Evolutionary conservation across 2,797 vertebrate genomes (phyloP).

Genomic region (Gymnoscopelus microlampas): DNA sequence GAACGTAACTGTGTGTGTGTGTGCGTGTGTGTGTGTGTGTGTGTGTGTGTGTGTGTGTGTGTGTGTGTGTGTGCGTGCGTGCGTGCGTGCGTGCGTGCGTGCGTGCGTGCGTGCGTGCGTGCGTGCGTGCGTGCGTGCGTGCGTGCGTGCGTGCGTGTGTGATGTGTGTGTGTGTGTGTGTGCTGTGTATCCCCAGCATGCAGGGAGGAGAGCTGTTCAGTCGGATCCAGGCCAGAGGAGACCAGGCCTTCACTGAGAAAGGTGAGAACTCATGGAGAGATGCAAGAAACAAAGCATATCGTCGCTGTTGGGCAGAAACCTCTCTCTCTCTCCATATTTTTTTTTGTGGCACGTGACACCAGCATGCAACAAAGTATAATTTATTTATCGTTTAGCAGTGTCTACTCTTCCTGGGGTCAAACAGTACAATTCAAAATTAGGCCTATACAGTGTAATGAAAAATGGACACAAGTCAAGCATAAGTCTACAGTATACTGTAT

Average conservation of each 20-base stretch:
- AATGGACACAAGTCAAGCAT: no score
- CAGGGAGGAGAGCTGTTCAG: constrained; percentile 97
- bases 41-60: constrained; percentile 13
- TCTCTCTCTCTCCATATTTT: no score
- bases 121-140: constrained; percentile 25
- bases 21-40: constrained; percentile 21
- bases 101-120: not conserved
- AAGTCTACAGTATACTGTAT: no score
- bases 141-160: not conserved
- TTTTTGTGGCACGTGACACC: no score
- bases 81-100: not conserved
- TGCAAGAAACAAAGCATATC: not conserved
- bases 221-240: constrained; percentile 95
- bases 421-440: no score
- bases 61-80: constrained; percentile 5
- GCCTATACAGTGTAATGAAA: no score
- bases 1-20: not conserved
- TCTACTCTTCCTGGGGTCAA: no score
- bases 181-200: constrained; percentile 84
- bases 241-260: constrained; percentile 98
- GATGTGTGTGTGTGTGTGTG: constrained; percentile 30
- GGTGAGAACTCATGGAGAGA: constrained; percentile 77
- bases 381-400: no score
- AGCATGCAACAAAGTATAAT: no score
- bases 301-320: no score